Evolutionary conservation across 2,797 vertebrate genomes (phyloP).

Genomic region (Hemibagrus guttatus): DNA sequence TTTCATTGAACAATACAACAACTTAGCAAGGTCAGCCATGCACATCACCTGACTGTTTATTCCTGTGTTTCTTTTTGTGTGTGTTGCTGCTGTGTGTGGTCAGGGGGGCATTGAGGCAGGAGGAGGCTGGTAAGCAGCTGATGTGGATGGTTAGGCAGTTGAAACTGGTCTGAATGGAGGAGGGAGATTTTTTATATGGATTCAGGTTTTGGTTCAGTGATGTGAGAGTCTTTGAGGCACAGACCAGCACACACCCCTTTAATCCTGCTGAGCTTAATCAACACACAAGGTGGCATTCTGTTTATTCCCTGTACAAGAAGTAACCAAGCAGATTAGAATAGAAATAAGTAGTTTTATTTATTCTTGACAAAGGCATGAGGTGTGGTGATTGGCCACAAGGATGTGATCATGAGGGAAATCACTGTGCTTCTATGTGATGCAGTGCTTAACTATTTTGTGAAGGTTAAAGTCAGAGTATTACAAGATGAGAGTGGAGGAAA

Average conservation of each 20-base stretch:
- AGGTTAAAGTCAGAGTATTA: not conserved
- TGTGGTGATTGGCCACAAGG: not conserved
- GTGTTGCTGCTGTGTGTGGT: conserved; percentile 11
- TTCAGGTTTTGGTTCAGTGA: conserved; percentile 41
- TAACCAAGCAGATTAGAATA: conserved; percentile 25
- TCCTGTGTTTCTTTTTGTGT: conserved; percentile 18
- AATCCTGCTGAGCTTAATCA: conserved; percentile 29
- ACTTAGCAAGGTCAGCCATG: conserved; percentile 52
- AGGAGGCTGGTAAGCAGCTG: conserved; percentile 15
- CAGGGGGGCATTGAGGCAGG: conserved; percentile 11
- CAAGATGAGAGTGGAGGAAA: not conserved
- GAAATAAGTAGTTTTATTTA: conserved; percentile 30
- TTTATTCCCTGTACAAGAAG: not conserved
- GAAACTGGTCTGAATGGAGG: conserved; percentile 34
- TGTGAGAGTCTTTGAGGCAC: conserved; percentile 26
- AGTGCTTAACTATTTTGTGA: conserved; percentile 23
- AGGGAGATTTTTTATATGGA: conserved; percentile 26
- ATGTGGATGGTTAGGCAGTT: conserved; percentile 40
- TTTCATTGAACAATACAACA: conserved; percentile 56
- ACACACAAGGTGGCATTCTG: not conserved
- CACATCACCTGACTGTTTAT: conserved; percentile 32
- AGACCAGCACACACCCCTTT: conserved; percentile 19
- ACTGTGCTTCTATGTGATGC: conserved; percentile 2
- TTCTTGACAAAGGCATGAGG: conserved; percentile 13
- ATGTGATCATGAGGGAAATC: conserved; percentile 4